Base-by-base conservation (phyloP, 2,888 invertebrate species). In the Dasypogon diadema region DNA sequence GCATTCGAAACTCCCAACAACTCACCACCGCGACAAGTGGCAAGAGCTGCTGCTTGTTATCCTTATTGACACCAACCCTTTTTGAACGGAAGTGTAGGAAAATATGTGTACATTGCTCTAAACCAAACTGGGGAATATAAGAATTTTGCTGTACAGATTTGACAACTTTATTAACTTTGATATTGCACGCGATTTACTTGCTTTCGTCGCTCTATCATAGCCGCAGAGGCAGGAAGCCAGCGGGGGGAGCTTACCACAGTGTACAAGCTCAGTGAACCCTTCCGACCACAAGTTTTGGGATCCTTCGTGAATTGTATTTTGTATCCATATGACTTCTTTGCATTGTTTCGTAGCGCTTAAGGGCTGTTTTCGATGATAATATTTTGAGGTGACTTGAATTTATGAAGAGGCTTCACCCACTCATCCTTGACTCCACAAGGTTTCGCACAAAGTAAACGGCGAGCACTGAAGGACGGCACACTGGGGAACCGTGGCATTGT, bases 151-250 rank as follows among this genome's bases (percentile, higher is more conserved):
- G 68, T 76, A 75, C n/a, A 75, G 74, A 78, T 77, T 78, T 78
- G 78, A 78, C 78, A 78, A 78, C 76, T 78, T 78, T 78, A 78
- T 78, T 78, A 78, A 78, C 78, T 78, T 77, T 78, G 78, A 78
- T 78, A 78, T 77, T 58, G 77, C 78, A 78, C 78, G 78, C 78
- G 78, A 78, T 77, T 78, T 74, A 54, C 72, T 77, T 78, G 51
- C 75, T 76, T 75, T 55, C 55, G 14, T 22, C 46, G 65, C 60
- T 51, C 46, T 56, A 70, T 70, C 51, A 70, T 54, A 54, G 12
- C 70, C 54, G 18, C 70, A 14, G 70, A 54, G 70, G 54, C 70
- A 70, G 54, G 21, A 70, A 54, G 70, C 54, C 70, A 54, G 34
- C 54, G 18, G 16, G 14, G 68, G 48, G 22, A 30, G 34, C 34